Conservation (phyloP, 1,140 invertebrate genomes). For the Asobara japonica region DNA sequence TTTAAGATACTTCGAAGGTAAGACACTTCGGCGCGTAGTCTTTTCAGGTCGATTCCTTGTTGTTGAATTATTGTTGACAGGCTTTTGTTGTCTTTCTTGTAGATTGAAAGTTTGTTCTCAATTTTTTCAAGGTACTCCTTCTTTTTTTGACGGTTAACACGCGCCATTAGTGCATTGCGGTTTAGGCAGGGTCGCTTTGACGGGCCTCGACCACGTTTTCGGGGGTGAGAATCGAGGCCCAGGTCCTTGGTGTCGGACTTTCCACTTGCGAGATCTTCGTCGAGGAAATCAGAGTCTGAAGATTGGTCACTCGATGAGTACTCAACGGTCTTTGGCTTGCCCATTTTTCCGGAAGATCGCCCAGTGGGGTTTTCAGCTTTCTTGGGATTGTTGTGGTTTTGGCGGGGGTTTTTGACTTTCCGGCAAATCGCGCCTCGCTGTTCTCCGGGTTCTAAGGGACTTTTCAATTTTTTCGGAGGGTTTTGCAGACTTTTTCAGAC, state of each 20-base stretch:
- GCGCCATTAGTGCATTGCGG: slow-evolving; percentile 69
- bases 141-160: slow-evolving; percentile 70
- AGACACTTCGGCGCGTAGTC: slow-evolving; percentile 64
- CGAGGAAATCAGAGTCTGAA: too few relatives aligned
- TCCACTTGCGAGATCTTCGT: too few relatives aligned
- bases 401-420: too few relatives aligned
- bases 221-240: background rate
- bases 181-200: slow-evolving; percentile 59
- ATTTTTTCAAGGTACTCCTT: slow-evolving; percentile 69
- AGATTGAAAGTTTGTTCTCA: slow-evolving; percentile 63
- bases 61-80: slow-evolving; percentile 62
- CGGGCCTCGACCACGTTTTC: slow-evolving; percentile 48
- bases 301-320: too few relatives aligned
- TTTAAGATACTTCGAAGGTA: slow-evolving; percentile 68
- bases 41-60: slow-evolving; percentile 61
- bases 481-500: too few relatives aligned
- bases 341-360: too few relatives aligned
- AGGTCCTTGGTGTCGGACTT: background rate
- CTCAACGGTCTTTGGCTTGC: too few relatives aligned
- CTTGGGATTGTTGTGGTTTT: too few relatives aligned
- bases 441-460: too few relatives aligned
- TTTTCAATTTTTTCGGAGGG: too few relatives aligned
- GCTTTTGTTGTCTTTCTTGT: slow-evolving; percentile 64
- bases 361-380: too few relatives aligned
- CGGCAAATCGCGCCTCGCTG: too few relatives aligned